These are phyloP conservation scores for Lacerta agilis DNA, from an alignment of 2,797 vertebrate genomes.

Conservation along the genomic window DNA sequence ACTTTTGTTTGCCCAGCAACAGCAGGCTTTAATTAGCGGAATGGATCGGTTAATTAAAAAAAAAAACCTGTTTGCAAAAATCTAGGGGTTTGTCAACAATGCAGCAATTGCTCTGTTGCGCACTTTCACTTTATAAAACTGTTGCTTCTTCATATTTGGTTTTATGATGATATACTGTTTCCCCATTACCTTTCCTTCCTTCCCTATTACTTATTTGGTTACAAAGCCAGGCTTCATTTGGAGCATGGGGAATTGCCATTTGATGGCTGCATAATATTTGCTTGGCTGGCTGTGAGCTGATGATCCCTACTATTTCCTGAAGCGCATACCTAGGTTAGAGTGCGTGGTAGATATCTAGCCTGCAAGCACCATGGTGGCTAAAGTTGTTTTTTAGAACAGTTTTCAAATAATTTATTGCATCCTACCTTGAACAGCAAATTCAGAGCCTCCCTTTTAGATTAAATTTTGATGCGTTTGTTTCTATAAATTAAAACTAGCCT, in stretches of 20 bases:
- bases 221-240: neutral
- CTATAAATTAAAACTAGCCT: neutral
- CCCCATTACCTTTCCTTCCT: neutral
- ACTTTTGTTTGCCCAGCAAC: conserved; percentile 11
- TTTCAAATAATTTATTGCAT: neutral
- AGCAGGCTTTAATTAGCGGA: conserved; percentile 51
- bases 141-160: neutral
- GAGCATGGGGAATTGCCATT: neutral
- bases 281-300: neutral
- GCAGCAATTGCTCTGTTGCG: neutral
- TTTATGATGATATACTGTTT: neutral
- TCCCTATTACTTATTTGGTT: neutral
- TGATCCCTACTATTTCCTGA: neutral
- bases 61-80: neutral
- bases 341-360: neutral
- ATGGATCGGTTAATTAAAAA: neutral
- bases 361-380: neutral
- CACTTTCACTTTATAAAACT: neutral
- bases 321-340: neutral
- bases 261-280: neutral
- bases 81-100: neutral
- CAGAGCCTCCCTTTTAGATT: neutral
- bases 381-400: neutral
- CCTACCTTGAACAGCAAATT: neutral
- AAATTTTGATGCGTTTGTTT: neutral